Evolutionary conservation across 1,140 invertebrate species (phyloP).

Genomic region (Drosophila tani): DNA sequence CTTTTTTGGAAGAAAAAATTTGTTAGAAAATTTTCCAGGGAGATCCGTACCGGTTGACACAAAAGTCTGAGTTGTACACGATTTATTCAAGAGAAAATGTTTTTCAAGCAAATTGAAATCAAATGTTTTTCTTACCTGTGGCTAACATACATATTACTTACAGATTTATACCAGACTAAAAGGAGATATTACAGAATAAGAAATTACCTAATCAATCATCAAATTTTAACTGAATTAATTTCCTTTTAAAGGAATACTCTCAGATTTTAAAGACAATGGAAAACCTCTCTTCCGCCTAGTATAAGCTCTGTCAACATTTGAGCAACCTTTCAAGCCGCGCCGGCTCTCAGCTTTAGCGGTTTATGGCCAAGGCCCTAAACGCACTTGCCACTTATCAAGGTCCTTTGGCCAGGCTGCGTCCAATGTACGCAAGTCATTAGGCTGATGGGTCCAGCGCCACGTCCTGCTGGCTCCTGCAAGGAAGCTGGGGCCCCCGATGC

Average conservation of each 20-base stretch:
- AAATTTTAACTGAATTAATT: not conserved
- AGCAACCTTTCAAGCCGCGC: not conserved
- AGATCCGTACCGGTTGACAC: too few relatives aligned
- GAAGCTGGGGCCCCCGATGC: not conserved
- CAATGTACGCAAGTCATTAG: slow-evolving; percentile 63
- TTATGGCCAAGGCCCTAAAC: slow-evolving; percentile 57
- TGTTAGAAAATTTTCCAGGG: too few relatives aligned
- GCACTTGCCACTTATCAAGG: slow-evolving; percentile 69
- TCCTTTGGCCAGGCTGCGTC: slow-evolving; percentile 47
- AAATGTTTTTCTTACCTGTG: too few relatives aligned
- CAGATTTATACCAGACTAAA: too few relatives aligned
- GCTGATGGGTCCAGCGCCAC: slow-evolving; percentile 36
- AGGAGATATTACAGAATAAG: too few relatives aligned
- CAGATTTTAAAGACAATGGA: not conserved
- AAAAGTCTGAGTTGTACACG: too few relatives aligned
- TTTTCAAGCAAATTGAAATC: too few relatives aligned
- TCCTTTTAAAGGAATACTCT: not conserved
- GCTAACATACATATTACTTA: too few relatives aligned
- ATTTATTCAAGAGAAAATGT: too few relatives aligned
- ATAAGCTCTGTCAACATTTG: not conserved
- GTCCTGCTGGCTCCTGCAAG: not conserved
- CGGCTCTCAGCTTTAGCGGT: slow-evolving; percentile 42
- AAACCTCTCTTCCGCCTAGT: not conserved
- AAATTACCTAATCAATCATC: not conserved
- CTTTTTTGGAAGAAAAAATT: too few relatives aligned